Conservation (phyloP, 2,888 invertebrate species). For the Eutolmus rufibarbis region DNA sequence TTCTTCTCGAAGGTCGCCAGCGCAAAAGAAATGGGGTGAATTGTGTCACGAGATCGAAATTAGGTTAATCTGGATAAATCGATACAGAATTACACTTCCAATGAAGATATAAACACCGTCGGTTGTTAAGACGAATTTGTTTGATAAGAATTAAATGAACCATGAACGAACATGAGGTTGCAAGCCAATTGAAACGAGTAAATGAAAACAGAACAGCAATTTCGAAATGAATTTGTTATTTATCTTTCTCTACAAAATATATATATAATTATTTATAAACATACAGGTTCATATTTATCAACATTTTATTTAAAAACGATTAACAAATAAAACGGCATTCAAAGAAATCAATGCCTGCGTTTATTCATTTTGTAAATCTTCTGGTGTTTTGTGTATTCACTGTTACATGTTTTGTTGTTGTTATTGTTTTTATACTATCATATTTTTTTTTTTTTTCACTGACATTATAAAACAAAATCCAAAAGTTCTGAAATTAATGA, state of each 20-base stretch:
- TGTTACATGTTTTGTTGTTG: constrained; percentile 13
- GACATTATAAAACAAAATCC: background rate
- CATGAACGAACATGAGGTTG: background rate
- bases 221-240: constrained; percentile 37
- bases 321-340: constrained; percentile 37
- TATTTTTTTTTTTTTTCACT: background rate
- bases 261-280: constrained; percentile 35
- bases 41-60: background rate
- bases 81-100: background rate
- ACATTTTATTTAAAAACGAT: constrained; percentile 34
- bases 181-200: background rate
- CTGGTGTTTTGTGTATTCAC: constrained; percentile 20
- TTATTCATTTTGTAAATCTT: constrained; percentile 10
- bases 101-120: background rate
- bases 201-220: constrained; percentile 1
- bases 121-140: background rate
- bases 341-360: constrained; percentile 3
- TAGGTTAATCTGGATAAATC: background rate
- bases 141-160: background rate
- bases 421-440: background rate
- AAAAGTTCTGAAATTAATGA: background rate
- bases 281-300: constrained; percentile 30
- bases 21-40: background rate
- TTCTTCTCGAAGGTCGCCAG: background rate
- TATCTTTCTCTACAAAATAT: constrained; percentile 36